Conservation (phyloP, 2,888 invertebrate species). For the Odontomyia ornata region DNA sequence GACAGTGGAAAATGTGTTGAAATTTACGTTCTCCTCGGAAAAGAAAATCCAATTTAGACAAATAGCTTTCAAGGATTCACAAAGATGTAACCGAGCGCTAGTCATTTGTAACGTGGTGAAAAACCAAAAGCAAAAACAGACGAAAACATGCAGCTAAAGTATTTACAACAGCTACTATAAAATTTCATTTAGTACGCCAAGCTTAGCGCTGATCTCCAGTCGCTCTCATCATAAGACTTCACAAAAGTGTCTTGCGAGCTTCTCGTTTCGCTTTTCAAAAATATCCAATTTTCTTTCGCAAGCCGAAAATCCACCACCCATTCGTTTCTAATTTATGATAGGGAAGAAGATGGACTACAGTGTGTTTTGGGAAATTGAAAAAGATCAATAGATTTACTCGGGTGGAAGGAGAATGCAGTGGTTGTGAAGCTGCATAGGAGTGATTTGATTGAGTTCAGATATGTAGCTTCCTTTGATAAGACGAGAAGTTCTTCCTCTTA, state of each 20-base stretch:
- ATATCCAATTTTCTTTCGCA: constrained; percentile 44
- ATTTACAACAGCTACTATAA: constrained; percentile 11
- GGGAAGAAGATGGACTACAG: constrained; percentile 32
- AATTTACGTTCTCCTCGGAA: background rate
- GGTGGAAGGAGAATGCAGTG: background rate
- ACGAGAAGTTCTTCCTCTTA: no score
- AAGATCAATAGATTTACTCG: constrained; percentile 40
- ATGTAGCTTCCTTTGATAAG: background rate
- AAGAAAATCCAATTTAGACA: constrained; percentile 36
- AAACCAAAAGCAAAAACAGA: background rate
- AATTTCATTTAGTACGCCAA: constrained; percentile 18
- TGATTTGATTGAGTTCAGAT: background rate
- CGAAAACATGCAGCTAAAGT: background rate
- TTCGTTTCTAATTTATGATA: constrained; percentile 44
- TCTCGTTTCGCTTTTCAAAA: constrained; percentile 5
- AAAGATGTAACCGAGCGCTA: background rate
- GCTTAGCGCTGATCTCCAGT: background rate
- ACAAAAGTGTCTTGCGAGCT: constrained; percentile 23
- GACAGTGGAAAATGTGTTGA: constrained; percentile 31
- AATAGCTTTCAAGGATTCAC: constrained; percentile 5
- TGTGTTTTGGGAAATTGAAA: constrained; percentile 35
- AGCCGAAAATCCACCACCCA: constrained; percentile 41
- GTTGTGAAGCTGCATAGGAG: background rate
- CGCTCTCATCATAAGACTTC: background rate
- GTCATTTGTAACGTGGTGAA: background rate